These are phyloP conservation scores for Parazoanthus atlanticus DNA, from an alignment of 92 coral and sea anemone genomes.

Conservation along the genomic window DNA sequence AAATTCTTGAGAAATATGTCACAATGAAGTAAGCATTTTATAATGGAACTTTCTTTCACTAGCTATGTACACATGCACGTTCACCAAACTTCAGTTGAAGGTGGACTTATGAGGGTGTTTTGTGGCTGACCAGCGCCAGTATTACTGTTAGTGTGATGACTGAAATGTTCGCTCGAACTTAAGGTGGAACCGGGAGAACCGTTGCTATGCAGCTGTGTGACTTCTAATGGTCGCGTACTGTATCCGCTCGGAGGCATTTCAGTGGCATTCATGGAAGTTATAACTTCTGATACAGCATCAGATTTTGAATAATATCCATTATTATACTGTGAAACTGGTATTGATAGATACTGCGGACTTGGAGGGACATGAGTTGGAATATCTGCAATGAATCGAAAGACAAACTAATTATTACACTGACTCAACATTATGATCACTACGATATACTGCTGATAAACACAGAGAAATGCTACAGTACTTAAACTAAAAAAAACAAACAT, in stretches of 20 bases:
- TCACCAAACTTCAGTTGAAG: conserved; percentile 88
- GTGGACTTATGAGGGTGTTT: conserved; percentile 51
- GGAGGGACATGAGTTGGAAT: conserved; percentile 10
- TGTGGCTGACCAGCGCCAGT: conserved; percentile 56
- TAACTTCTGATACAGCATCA: conserved; percentile 38
- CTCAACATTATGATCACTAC: neutral
- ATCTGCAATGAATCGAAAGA: conserved; percentile 16
- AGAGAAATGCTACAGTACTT: neutral
- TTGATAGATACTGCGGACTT: conserved; percentile 25
- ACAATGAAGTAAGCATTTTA: neutral
- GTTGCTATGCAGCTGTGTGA: conserved; percentile 33
- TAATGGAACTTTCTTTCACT: conserved; percentile 36
- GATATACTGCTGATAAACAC: neutral
- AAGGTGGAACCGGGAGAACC: conserved; percentile 32
- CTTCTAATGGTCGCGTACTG: neutral
- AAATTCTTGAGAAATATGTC: neutral
- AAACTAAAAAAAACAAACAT: neutral
- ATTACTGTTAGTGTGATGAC: neutral
- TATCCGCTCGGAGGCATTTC: conserved; percentile 27
- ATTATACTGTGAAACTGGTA: conserved; percentile 22
- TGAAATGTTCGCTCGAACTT: conserved; percentile 29
- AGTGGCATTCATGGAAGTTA: conserved; percentile 15
- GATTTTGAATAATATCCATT: conserved; percentile 31
- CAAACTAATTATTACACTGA: neutral
- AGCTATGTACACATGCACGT: conserved; percentile 15